Base-by-base conservation (phyloP, 2,113 vertebrate species). In the Mus pahari region DNA sequence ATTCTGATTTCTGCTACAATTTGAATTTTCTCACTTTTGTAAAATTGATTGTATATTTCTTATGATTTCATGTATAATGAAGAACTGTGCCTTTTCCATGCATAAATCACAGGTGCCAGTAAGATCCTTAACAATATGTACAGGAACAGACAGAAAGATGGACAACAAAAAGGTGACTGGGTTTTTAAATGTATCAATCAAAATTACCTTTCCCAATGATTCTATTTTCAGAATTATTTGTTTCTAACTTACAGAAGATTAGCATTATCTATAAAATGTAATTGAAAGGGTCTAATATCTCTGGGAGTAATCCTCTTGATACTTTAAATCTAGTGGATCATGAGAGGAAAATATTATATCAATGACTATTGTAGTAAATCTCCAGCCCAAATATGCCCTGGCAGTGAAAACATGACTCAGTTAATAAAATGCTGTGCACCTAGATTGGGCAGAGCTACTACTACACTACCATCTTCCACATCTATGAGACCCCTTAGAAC, bases 211-310 rank as follows among this genome's bases (percentile, higher is more conserved):
- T 64, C 17, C 53, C 13, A 89, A 82, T 42, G 17, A 42, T 64
- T 78, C 24, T 50, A 39, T 28, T 58, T 16, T 62, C 48, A 20
- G 3, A 33, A 22, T 17, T 50, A 70, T 68, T 78, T 78, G 17
- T 22, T 19, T 26, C 82, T 64, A 74, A 81, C n/a, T 22, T 60
- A 39, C 4, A 55, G 10, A 74, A 36, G 1, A 86, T 62, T 45
- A 19, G 66, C 70, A 3, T 89, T 74, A 79, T 70, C 9, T n/a
- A 16, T 2, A 74, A 33, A 88, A 68, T 68, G 4, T 89, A 17
- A 28, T 19, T 84, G 8, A 20, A 77, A 26, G 17, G 4, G 0
- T 7, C 10, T 39, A 20, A 0, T 53, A 60, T 45, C 3, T 39
- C 8, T 28, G 5, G 22, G 11, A 82, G 16, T 9, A 42, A 92